Base-by-base conservation (phyloP, 2,888 invertebrate species). In the Cacoxenus indagator region DNA sequence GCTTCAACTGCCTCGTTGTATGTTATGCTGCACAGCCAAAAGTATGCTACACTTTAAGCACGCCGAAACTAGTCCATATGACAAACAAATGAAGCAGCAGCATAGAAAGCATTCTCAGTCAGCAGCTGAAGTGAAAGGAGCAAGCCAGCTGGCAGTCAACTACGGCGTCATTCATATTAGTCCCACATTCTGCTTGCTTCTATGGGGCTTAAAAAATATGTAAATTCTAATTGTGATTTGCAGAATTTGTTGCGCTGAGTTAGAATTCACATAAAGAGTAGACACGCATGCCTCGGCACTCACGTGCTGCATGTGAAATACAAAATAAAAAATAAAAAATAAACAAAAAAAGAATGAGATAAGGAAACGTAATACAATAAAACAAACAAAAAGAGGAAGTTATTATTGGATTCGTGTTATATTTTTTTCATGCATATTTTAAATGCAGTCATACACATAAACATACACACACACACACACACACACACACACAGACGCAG, bases 41-140 rank as follows among this genome's bases (percentile, higher is more conserved):
- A 37, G 51, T 22, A 51, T 51, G 51, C 51, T 19, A 51, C 51
- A 51, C 9, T 51, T 51, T 51, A 51, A 19, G n/a, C n/a, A n/a
- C n/a, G n/a, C n/a, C n/a, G n/a, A n/a, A n/a, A n/a, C n/a, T n/a
- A n/a, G n/a, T n/a, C n/a, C n/a, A n/a, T n/a, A n/a, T n/a, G n/a
- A n/a, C n/a, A n/a, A n/a, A n/a, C n/a, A n/a, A n/a, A n/a, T n/a
- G n/a, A n/a, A n/a, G n/a, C n/a, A n/a, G n/a, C n/a, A n/a, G n/a
- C n/a, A n/a, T n/a, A n/a, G n/a, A n/a, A n/a, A n/a, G n/a, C n/a
- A n/a, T n/a, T n/a, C n/a, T n/a, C n/a, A n/a, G n/a, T n/a, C n/a
- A n/a, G n/a, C n/a, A n/a, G n/a, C n/a, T n/a, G n/a, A n/a, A n/a
- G n/a, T n/a, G n/a, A n/a, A n/a, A n/a, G n/a, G n/a, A n/a, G n/a